A percentile compares a stretch with the other conserved stretches of the same genome.
These are phyloP conservation scores for Hippocampus mohnikei DNA, from an alignment of 2,113 vertebrate genomes.

Conservation along the genomic window DNA sequence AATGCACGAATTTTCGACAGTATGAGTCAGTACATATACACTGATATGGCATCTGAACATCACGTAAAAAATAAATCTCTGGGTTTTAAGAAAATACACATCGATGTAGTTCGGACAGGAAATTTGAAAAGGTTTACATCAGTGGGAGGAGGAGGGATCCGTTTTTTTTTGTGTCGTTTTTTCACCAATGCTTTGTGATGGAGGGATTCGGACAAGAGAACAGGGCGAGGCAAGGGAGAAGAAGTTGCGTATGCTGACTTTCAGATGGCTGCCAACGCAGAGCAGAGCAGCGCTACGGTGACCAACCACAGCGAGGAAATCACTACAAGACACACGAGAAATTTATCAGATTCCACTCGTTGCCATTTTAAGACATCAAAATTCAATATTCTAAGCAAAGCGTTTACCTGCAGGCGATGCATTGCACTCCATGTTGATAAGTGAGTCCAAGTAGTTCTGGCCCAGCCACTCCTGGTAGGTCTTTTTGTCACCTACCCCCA, in stretches of 20 bases:
- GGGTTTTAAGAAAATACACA: slow-evolving; percentile 50
- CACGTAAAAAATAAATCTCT: slow-evolving; percentile 72
- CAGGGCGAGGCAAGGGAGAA: background rate
- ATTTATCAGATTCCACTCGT: background rate
- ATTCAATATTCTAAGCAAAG: background rate
- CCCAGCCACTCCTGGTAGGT: slow-evolving; percentile 87
- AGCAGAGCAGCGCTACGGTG: slow-evolving; percentile 41
- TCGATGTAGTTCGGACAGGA: slow-evolving; percentile 25
- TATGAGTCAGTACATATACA: slow-evolving; percentile 76
- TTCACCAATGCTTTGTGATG: background rate
- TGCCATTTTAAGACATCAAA: background rate
- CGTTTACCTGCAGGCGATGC: slow-evolving; percentile 72
- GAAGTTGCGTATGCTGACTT: slow-evolving; percentile 23
- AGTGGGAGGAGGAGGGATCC: background rate
- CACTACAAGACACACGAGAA: slow-evolving; percentile 38
- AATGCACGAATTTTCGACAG: slow-evolving; percentile 49
- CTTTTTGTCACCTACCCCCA: slow-evolving; percentile 77
- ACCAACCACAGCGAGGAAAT: slow-evolving; percentile 48
- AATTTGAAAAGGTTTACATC: slow-evolving; percentile 6
- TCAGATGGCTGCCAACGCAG: slow-evolving; percentile 42
- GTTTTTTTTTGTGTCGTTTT: no score
- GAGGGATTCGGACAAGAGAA: background rate
- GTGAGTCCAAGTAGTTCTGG: slow-evolving; percentile 76
- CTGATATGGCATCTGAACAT: slow-evolving; percentile 75
- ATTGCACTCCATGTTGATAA: slow-evolving; percentile 75